A percentile compares a stretch with the other conserved stretches of the same genome.
Conservation (phyloP, 2,797 vertebrate species). For the Petrocephalus schoutedeni region DNA sequence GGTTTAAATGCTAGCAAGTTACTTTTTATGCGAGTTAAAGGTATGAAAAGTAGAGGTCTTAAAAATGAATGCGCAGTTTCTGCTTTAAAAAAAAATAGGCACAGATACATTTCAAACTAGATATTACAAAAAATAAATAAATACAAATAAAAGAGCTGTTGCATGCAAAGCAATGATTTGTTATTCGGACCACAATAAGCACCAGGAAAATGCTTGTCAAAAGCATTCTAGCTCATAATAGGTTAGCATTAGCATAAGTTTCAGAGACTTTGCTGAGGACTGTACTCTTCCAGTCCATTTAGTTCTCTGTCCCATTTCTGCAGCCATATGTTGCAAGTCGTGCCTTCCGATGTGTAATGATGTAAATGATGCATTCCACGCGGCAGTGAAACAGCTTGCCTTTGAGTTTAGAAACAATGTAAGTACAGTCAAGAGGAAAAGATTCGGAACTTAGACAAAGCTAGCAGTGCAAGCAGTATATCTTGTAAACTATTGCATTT, state of each 20-base stretch:
- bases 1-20: not conserved
- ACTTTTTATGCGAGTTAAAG: not conserved
- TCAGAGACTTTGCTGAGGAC: not conserved
- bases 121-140: not conserved
- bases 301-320: not conserved
- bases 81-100: not conserved
- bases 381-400: not conserved
- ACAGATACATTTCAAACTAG: not conserved
- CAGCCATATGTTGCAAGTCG: not conserved
- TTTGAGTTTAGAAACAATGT: not conserved
- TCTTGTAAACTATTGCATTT: slow-evolving; percentile 11
- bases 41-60: not conserved
- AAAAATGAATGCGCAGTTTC: not conserved
- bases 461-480: not conserved
- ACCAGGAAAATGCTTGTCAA: not conserved
- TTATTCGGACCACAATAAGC: not conserved
- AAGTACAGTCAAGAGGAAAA: not conserved
- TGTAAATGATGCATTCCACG: not conserved
- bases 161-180: not conserved
- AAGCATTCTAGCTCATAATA: not conserved
- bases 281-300: not conserved
- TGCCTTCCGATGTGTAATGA: not conserved
- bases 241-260: not conserved
- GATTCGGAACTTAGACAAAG: not conserved
- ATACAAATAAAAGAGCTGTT: not conserved